A percentile compares a stretch with the other conserved stretches of the same genome.
These are phyloP conservation scores for Oreochromis mossambicus DNA, from an alignment of 2,797 vertebrate genomes.

Conservation along the genomic window DNA sequence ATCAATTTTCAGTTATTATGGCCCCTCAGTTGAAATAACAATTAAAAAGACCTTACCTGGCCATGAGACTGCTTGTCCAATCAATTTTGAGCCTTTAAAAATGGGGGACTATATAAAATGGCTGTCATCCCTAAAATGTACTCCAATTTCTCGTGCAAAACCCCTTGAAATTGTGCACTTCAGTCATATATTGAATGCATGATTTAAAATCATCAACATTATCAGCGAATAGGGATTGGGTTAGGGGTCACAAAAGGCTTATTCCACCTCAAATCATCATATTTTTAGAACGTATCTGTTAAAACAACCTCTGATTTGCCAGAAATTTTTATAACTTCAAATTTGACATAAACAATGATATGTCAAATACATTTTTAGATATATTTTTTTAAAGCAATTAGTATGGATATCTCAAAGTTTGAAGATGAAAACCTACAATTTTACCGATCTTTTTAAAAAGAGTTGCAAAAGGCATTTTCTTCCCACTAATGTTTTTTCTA, in stretches of 20 bases:
- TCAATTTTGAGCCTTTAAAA: background rate
- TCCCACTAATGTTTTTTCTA: background rate
- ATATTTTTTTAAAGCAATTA: background rate
- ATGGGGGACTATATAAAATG: background rate
- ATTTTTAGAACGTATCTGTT: background rate
- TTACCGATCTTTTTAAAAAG: background rate
- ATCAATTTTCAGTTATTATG: background rate
- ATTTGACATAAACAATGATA: background rate
- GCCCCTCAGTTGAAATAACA: background rate
- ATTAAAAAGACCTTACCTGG: background rate
- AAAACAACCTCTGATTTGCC: background rate
- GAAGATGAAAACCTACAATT: background rate
- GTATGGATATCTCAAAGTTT: background rate
- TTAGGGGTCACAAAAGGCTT: background rate
- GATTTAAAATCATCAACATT: background rate
- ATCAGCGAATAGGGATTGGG: background rate
- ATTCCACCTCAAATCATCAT: background rate
- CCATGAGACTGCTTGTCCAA: background rate
- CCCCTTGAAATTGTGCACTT: background rate
- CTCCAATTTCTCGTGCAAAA: background rate
- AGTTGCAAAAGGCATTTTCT: accelerated
- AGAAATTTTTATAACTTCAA: background rate
- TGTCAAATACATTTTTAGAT: background rate
- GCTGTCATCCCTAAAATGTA: background rate
- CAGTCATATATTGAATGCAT: background rate